Evolutionary conservation across 37 sponge, comb jelly and placozoan genomes (phyloP), one percentile per base, ranked within the genome.

Genomic region (Hormiphora californensis): DNA sequence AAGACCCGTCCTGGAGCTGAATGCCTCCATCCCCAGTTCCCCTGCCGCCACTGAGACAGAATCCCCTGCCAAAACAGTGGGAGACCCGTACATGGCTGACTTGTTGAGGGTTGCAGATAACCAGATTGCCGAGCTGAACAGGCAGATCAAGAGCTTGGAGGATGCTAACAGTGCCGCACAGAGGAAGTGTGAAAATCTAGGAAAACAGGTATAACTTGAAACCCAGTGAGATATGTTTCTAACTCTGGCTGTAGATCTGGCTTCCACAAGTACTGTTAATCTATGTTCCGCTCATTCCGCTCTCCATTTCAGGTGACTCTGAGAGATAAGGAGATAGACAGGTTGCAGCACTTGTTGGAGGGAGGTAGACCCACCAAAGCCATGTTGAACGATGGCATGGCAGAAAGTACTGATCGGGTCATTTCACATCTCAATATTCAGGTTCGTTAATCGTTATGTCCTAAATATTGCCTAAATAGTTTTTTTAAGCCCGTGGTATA

Each of bases 401-500:
- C 87, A 31, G 91, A 90, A 7, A 89, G 85, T 59, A 91, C 90
- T 54, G 99, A 95, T 27, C 89, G 89, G 67, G 90, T 94, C 86
- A 90, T 95, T 37, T 95, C 96, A n/a, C 99, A 98, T 55, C 90
- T 98, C 37, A 98, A 93, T 53, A 89, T 98, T 2, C 99, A 96
- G 92, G 91, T 94, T 41, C 21, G 55, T 37, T n/a, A n/a, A n/a
- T n/a, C n/a, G n/a, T n/a, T n/a, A n/a, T n/a, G n/a, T n/a, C n/a
- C n/a, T n/a, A n/a, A n/a, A n/a, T n/a, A n/a, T n/a, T n/a, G n/a
- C n/a, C n/a, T n/a, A n/a, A n/a, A n/a, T n/a, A n/a, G n/a, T n/a
- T n/a, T n/a, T n/a, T n/a, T n/a, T n/a, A n/a, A n/a, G n/a, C n/a
- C n/a, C n/a, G n/a, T n/a, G n/a, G n/a, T n/a, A n/a, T n/a, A n/a